Evolutionary conservation across 2,888 invertebrate species (phyloP).

Genomic region (Drosophila suboccidentalis): DNA sequence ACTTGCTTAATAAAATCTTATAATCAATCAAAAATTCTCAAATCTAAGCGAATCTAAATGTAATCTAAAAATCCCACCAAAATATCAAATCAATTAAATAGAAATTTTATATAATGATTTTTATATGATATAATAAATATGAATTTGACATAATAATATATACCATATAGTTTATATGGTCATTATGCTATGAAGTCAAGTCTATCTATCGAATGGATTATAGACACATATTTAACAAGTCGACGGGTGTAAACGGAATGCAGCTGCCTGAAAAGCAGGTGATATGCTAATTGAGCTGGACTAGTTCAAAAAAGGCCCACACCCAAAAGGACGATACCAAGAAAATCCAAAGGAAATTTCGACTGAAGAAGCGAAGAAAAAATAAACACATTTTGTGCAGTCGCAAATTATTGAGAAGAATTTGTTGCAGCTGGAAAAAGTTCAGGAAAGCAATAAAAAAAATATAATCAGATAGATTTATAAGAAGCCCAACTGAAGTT

Average conservation of each 20-base stretch:
- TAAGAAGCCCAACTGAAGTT: too few relatives aligned
- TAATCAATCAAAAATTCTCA: too few relatives aligned
- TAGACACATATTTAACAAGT: slow-evolving; percentile 5
- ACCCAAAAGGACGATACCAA: slow-evolving; percentile 9
- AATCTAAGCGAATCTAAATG: too few relatives aligned
- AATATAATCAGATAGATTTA: neutral
- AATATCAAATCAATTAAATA: neutral
- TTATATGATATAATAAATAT: too few relatives aligned
- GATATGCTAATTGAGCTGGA: slow-evolving; percentile 20
- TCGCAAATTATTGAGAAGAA: neutral
- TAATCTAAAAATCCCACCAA: too few relatives aligned
- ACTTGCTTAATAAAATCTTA: too few relatives aligned
- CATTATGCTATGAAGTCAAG: neutral
- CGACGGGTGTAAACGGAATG: slow-evolving; percentile 3
- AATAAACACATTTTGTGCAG: neutral
- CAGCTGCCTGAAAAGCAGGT: slow-evolving; percentile 24
- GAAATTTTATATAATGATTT: neutral
- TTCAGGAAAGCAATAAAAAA: neutral
- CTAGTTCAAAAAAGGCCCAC: slow-evolving; percentile 8
- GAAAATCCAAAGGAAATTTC: slow-evolving; percentile 8
- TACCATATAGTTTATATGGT: too few relatives aligned
- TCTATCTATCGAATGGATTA: slow-evolving; percentile 7
- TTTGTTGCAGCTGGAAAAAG: slow-evolving; percentile 2
- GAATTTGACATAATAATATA: too few relatives aligned
- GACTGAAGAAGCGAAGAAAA: neutral